Conservation (phyloP, 2,888 invertebrate genomes). For the Gibbula magus region DNA sequence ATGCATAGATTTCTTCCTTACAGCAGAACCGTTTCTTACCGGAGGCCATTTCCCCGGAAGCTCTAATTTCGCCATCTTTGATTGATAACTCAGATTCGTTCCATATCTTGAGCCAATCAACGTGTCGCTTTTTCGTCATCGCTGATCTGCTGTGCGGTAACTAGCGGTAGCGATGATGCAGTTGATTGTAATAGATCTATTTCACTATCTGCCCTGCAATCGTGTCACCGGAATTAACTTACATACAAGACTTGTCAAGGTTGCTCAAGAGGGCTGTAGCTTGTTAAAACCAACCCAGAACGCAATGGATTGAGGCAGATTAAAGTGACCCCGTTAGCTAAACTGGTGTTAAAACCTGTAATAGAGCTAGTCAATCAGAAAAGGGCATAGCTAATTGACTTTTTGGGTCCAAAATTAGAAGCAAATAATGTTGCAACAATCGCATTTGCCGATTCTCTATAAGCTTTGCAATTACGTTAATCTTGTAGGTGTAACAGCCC, state of each 20-base stretch:
- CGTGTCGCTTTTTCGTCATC: conserved; percentile 12
- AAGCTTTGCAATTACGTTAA: too few species aligned
- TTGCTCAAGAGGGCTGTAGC: too few species aligned
- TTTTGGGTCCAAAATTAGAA: too few species aligned
- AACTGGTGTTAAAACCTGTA: too few species aligned
- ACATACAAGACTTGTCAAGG: background rate
- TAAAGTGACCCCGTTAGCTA: too few species aligned
- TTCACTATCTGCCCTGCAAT: background rate
- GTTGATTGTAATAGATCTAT: background rate
- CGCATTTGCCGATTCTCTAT: too few species aligned
- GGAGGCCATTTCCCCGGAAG: conserved; percentile 17
- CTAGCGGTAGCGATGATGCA: background rate
- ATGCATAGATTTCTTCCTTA: conserved; percentile 15
- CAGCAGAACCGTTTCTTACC: conserved; percentile 1
- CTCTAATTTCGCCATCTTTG: conserved; percentile 26
- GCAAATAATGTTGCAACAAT: too few species aligned
- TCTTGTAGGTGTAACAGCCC: too few species aligned
- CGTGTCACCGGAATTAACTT: background rate
- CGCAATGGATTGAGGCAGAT: too few species aligned
- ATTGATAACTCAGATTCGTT: conserved; percentile 24
- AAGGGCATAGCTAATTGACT: too few species aligned
- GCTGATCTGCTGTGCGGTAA: background rate
- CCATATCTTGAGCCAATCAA: background rate
- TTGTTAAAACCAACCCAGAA: too few species aligned
- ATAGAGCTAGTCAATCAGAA: too few species aligned